Base-by-base conservation (phyloP, 2,888 invertebrate species). In the Hemistola chrysoprasaria region DNA sequence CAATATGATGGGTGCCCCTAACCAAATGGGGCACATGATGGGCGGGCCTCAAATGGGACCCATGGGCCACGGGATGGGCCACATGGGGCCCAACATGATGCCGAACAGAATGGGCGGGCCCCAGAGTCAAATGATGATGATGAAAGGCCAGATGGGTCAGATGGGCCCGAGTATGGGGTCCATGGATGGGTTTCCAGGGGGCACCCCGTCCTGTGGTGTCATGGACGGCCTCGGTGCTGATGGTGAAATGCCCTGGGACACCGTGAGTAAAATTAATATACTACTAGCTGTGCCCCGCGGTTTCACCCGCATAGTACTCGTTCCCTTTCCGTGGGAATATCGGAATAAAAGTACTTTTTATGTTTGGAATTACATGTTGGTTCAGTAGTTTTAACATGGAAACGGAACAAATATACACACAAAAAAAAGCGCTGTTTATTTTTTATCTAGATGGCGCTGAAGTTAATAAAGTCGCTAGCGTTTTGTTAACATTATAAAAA, bases 211-310 rank as follows among this genome's bases (percentile, higher is more conserved):
- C 82, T 89, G 89, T 71, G 89, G 90, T 83, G 89, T 88, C 83
- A 88, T 90, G 88, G 90, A 90, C 84, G 88, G 88, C 82, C 83
- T 90, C 85, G 88, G 88, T 83, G 87, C 87, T 84, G 89, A 90
- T 83, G 89, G 88, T 84, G 90, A 90, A 84, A 88, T 89, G 83
- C 87, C 89, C 74, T 90, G 90, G 90, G 88, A 90, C 82, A 87
- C 87, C 85, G 89, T 89, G 59, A 87, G 88, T 82, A 28, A 2
- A 32, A 22, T 32, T 20, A 53, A 58, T 0, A 22, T 24, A 20
- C 8, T 11, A 27, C 25, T 20, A n/a, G n/a, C n/a, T n/a, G n/a
- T n/a, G n/a, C n/a, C n/a, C n/a, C n/a, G n/a, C n/a, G n/a, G n/a
- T n/a, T n/a, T n/a, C n/a, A n/a, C n/a, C n/a, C n/a, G n/a, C n/a